Conservation (phyloP, 2,113 vertebrate genomes). For the Tupaia chinensis region DNA sequence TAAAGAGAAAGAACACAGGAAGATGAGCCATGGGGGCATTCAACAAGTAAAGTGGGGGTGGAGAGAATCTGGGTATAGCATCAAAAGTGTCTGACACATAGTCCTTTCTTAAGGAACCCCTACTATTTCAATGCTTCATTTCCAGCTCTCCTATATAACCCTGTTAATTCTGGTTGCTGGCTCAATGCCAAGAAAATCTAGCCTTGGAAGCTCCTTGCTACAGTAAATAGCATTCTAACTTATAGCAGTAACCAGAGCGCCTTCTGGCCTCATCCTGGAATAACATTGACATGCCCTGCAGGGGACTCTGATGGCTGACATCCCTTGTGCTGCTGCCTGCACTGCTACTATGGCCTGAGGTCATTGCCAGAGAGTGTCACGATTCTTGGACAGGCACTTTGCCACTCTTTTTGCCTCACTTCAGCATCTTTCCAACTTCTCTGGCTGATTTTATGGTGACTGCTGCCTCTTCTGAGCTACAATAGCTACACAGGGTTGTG, state of each 20-base stretch:
- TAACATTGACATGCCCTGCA: neutral
- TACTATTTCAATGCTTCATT: conserved; percentile 11
- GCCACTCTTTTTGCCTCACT: neutral
- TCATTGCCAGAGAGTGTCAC: neutral
- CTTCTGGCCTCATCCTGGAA: neutral
- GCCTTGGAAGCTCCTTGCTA: neutral
- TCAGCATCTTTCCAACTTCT: neutral
- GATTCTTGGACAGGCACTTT: neutral
- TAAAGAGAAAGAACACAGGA: neutral
- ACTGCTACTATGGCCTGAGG: neutral
- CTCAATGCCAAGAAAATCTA: neutral
- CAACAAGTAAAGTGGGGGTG: neutral
- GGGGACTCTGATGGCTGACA: neutral
- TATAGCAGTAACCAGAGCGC: neutral
- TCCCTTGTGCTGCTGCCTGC: neutral
- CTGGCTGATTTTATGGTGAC: neutral
- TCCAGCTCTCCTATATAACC: neutral
- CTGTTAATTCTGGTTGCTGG: neutral
- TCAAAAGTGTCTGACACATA: neutral
- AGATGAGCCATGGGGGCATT: neutral
- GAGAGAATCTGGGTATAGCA: neutral
- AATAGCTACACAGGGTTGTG: neutral
- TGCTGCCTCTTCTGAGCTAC: neutral
- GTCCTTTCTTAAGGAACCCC: neutral
- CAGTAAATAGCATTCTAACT: conserved; percentile 37